Conservation (phyloP, 1,140 invertebrate species). For the Heliconius nattereri region DNA sequence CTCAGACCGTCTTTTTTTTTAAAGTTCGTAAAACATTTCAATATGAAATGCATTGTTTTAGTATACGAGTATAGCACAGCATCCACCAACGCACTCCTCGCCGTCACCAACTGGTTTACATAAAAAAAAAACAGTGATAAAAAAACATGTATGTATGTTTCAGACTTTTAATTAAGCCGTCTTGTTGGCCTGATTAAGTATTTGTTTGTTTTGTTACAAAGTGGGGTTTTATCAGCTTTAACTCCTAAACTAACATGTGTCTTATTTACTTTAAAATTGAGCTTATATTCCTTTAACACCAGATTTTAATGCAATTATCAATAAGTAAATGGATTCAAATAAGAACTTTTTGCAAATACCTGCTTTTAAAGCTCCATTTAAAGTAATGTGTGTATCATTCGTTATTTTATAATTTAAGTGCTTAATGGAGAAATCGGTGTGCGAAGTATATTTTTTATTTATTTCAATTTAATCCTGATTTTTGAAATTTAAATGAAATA, state of each 20-base stretch:
- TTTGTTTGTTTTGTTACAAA: slow-evolving; percentile 60
- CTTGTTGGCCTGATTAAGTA: slow-evolving; percentile 64
- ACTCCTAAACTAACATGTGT: not conserved
- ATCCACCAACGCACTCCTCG: not conserved
- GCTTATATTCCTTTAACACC: not conserved
- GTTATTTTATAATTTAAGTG: slow-evolving; percentile 8
- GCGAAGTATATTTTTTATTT: not conserved
- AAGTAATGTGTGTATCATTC: slow-evolving; percentile 12
- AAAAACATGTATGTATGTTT: not conserved
- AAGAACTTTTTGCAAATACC: slow-evolving; percentile 32
- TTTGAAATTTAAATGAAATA: not conserved
- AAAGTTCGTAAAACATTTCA: slow-evolving; percentile 8
- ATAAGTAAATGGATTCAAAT: slow-evolving; percentile 40
- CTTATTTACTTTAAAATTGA: not conserved
- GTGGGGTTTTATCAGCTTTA: slow-evolving; percentile 41
- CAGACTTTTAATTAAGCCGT: slow-evolving; percentile 60
- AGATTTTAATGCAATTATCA: slow-evolving; percentile 33
- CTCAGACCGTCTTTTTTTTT: no score
- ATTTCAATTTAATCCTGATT: not conserved
- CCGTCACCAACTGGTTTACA: not conserved
- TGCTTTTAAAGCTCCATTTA: slow-evolving; percentile 20
- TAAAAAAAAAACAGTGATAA: not conserved
- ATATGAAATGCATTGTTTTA: not conserved
- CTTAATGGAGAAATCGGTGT: slow-evolving; percentile 6
- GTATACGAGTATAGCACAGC: not conserved